These are phyloP conservation scores for Camponotus pennsylvanicus DNA, from an alignment of 1,140 invertebrate species.

Conservation along the genomic window DNA sequence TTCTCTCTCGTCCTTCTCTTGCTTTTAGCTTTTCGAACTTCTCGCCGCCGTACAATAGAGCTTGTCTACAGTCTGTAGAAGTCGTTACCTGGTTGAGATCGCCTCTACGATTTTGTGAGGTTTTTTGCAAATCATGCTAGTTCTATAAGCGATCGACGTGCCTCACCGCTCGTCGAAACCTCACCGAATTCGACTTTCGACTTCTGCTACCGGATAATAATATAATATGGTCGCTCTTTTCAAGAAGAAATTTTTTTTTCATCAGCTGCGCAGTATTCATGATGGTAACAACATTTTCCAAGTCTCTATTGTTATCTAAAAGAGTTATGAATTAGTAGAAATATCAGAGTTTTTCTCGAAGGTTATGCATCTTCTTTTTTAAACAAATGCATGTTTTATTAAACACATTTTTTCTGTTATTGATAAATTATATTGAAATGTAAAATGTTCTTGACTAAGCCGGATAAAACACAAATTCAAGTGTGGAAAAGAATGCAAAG, in stretches of 20 bases:
- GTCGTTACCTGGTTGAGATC: slow-evolving; percentile 60
- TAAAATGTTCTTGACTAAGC: slow-evolving; percentile 31
- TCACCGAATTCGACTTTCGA: slow-evolving; percentile 60
- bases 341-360: neutral
- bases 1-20: slow-evolving; percentile 25
- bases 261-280: neutral
- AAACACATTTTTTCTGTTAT: slow-evolving; percentile 24
- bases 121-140: slow-evolving; percentile 75
- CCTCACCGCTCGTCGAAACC: slow-evolving; percentile 30
- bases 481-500: slow-evolving; percentile 75
- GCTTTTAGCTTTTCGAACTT: slow-evolving; percentile 69
- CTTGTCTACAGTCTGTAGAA: slow-evolving; percentile 60
- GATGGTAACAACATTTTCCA: slow-evolving; percentile 17
- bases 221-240: slow-evolving; percentile 10
- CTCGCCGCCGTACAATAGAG: slow-evolving; percentile 64
- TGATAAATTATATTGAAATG: slow-evolving; percentile 15
- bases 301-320: neutral
- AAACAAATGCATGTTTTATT: neutral
- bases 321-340: neutral
- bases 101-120: slow-evolving; percentile 56
- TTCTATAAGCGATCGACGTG: slow-evolving; percentile 42
- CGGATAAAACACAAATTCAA: slow-evolving; percentile 58
- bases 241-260: slow-evolving; percentile 15
- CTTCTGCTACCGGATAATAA: slow-evolving; percentile 58
- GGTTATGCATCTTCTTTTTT: neutral